phyloP scores from a whole-genome alignment of 2,888 invertebrate species.

The Thelaira solivaga region DNA sequence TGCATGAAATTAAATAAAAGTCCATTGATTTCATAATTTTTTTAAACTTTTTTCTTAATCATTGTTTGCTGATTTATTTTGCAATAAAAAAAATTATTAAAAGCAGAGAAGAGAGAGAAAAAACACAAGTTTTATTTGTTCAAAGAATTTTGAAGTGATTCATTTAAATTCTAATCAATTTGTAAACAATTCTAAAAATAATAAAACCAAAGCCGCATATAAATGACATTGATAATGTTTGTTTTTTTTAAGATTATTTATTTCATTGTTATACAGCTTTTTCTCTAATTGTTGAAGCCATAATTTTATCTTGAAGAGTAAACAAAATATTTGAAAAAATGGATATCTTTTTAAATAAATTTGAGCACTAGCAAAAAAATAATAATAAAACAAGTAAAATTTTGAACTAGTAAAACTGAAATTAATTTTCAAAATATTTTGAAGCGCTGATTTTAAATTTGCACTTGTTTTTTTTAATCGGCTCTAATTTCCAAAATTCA shows the following conservation, averaged over 20 bases:
- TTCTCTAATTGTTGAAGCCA: not conserved
- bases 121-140: not conserved
- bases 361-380: too few species aligned
- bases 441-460: too few species aligned
- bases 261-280: too few species aligned
- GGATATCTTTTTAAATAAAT: too few species aligned
- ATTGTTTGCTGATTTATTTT: not conserved
- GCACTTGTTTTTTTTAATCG: too few species aligned
- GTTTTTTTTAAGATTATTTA: too few species aligned
- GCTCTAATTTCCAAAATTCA: too few species aligned
- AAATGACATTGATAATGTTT: constrained; percentile 16
- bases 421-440: too few species aligned
- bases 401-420: too few species aligned
- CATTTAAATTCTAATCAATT: constrained; percentile 13
- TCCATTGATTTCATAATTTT: not conserved
- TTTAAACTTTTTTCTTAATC: not conserved
- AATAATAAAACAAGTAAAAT: too few species aligned
- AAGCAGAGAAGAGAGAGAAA: too few species aligned
- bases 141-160: constrained; percentile 12
- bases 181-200: constrained; percentile 6
- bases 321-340: too few species aligned
- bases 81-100: not conserved
- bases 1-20: not conserved
- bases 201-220: not conserved
- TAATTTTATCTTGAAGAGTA: not conserved